Evolutionary conservation across 2,113 vertebrate species (phyloP).

Genomic region (Rynchops niger): DNA sequence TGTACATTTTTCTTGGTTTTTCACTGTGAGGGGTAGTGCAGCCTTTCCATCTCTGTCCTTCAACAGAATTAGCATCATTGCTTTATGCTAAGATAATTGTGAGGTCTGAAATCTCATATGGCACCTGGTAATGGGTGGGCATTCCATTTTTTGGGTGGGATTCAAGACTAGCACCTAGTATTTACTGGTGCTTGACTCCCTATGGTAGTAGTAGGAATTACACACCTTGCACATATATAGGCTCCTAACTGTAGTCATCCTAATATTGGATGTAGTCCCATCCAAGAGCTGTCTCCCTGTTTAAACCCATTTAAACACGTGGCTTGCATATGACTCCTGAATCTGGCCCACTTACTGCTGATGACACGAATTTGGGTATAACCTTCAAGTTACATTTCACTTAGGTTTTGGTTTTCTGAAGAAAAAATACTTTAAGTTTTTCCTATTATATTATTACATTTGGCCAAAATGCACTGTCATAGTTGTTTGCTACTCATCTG

Average conservation of each 20-base stretch:
- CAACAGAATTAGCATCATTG: neutral
- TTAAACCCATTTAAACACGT: neutral
- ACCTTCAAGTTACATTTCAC: accelerated
- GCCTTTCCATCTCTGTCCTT: neutral
- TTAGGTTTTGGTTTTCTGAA: neutral
- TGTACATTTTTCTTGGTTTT: neutral
- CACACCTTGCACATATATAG: neutral
- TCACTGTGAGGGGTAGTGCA: neutral
- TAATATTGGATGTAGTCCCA: neutral
- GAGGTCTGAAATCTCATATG: neutral
- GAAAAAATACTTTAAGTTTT: neutral
- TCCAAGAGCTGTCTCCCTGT: neutral
- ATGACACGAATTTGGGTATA: neutral
- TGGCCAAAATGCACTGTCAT: neutral
- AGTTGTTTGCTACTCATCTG: neutral
- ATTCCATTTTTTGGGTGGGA: neutral
- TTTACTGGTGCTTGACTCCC: neutral
- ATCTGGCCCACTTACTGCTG: neutral
- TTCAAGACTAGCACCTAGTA: neutral
- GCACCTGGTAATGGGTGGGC: neutral
- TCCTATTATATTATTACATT: neutral
- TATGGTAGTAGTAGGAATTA: neutral
- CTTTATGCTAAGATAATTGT: neutral
- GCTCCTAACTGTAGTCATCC: neutral
- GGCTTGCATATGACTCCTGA: neutral